These are phyloP conservation scores for Dicrostonyx torquatus DNA, from an alignment of 2,797 vertebrate species.

Conservation along the genomic window DNA sequence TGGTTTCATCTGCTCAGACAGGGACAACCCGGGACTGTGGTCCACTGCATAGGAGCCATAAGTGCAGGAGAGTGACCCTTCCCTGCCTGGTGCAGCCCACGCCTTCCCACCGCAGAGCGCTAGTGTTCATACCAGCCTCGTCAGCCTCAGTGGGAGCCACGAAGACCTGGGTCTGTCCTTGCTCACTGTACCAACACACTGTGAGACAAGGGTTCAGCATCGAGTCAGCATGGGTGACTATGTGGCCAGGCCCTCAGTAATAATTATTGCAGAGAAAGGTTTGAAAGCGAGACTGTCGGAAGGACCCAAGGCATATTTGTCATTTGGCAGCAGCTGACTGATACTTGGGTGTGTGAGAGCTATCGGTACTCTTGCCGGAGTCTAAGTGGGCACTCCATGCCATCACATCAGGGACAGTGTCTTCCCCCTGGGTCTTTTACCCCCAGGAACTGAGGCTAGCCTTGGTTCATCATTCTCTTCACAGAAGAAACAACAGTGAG, in stretches of 20 bases:
- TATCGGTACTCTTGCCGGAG: background rate
- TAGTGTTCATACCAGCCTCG: background rate
- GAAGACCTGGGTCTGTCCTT: background rate
- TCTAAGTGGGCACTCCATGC: no score
- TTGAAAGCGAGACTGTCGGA: background rate
- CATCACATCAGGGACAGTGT: background rate
- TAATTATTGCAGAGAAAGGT: background rate
- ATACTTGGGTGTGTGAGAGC: background rate
- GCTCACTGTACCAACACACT: fast-evolving
- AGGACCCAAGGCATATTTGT: fast-evolving
- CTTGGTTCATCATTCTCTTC: background rate
- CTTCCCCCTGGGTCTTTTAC: fast-evolving
- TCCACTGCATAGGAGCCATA: background rate
- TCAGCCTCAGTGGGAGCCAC: background rate
- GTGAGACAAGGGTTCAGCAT: background rate
- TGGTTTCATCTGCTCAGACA: background rate
- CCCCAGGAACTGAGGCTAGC: background rate
- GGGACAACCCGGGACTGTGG: background rate
- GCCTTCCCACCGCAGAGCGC: background rate
- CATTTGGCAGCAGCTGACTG: background rate
- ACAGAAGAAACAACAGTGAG: background rate
- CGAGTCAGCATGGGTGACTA: background rate
- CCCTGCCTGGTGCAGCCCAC: background rate
- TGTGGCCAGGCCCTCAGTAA: no score
- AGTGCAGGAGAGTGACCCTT: background rate